Conservation (phyloP, 2,888 invertebrate species). For the Agrenia bidenticulata region DNA sequence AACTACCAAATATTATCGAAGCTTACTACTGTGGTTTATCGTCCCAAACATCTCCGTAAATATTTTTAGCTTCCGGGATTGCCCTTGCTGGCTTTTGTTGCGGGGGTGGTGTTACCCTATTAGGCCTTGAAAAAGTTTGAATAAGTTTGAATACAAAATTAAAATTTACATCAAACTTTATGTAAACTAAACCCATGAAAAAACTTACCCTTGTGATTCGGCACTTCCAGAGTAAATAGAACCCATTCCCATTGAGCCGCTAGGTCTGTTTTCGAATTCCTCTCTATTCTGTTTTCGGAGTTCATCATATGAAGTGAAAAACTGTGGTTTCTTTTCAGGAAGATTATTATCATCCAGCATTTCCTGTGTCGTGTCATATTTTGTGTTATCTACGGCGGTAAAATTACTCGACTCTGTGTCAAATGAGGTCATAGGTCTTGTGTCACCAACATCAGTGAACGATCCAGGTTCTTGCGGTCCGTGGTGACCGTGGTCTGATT, state of each 20-base stretch:
- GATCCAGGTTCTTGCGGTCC: neutral
- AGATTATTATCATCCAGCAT: conserved; percentile 58
- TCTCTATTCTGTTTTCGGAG: conserved; percentile 70
- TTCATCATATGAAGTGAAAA: conserved; percentile 68
- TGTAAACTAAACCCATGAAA: neutral
- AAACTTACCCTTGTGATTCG: neutral
- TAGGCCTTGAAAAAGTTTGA: too few relatives aligned
- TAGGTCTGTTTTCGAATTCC: conserved; percentile 60
- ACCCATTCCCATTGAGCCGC: neutral
- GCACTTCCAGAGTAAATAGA: neutral
- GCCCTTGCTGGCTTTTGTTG: neutral
- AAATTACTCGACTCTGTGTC: conserved; percentile 34
- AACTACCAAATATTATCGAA: too few relatives aligned
- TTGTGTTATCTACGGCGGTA: conserved; percentile 18
- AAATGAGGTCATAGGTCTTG: conserved; percentile 33
- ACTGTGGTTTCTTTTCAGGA: conserved; percentile 56
- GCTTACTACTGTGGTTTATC: conserved; percentile 37
- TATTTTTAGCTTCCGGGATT: conserved; percentile 34
- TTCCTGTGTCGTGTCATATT: conserved; percentile 43
- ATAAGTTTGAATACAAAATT: too few relatives aligned
- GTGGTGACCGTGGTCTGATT: conserved; percentile 19
- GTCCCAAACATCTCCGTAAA: conserved; percentile 51
- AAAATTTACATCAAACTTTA: neutral
- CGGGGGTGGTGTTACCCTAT: too few relatives aligned
- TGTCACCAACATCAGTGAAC: conserved; percentile 44